These are phyloP conservation scores for Notechis scutatus DNA, from an alignment of 2,113 vertebrate species.

Conservation along the genomic window DNA sequence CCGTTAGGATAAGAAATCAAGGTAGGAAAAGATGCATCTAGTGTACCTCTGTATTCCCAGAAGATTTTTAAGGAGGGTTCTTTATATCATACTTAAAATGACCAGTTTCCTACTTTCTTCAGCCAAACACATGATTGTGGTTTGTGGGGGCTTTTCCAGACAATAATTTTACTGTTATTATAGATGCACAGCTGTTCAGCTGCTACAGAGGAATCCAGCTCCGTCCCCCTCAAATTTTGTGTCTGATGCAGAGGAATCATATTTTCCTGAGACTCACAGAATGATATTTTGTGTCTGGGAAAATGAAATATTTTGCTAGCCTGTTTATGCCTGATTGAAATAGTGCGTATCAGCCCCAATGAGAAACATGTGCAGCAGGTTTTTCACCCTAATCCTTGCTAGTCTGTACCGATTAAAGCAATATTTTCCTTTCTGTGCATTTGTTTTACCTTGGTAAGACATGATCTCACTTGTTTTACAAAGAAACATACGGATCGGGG, in stretches of 20 bases:
- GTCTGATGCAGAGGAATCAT: background rate
- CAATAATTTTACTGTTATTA: constrained; percentile 15
- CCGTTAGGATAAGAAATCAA: background rate
- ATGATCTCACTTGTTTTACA: background rate
- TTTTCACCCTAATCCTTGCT: background rate
- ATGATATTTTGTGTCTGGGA: background rate
- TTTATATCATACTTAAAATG: background rate
- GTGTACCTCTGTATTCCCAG: background rate
- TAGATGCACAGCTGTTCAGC: constrained; percentile 16
- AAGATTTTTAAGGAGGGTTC: constrained; percentile 24
- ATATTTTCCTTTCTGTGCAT: background rate
- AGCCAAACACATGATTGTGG: background rate
- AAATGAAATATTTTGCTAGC: background rate
- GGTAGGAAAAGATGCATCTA: background rate
- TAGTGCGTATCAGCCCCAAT: background rate
- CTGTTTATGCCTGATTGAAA: background rate
- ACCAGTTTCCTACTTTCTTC: constrained; percentile 12
- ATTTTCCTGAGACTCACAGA: background rate
- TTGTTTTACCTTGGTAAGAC: background rate
- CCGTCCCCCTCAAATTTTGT: background rate
- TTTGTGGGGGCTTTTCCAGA: constrained; percentile 18
- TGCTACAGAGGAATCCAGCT: background rate
- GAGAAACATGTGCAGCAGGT: background rate
- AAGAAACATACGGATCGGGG: background rate
- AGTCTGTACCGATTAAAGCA: background rate